phyloP scores from a whole-genome alignment of 2,888 invertebrate species.

The Agrochola lota region DNA sequence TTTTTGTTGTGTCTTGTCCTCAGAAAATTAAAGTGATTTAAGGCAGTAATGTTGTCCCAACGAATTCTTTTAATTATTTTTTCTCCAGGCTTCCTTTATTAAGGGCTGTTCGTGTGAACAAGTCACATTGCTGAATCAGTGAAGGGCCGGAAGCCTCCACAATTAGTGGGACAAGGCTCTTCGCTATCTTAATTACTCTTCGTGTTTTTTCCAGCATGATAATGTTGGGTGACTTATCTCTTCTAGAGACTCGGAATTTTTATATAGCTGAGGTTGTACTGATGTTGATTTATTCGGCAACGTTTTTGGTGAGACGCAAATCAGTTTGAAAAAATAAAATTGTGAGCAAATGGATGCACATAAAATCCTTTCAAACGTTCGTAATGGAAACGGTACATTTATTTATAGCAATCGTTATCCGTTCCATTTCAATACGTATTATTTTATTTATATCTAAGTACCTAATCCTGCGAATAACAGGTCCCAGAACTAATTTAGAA shows the following conservation, averaged over 20 bases:
- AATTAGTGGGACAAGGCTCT: constrained; percentile 52
- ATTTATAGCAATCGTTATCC: neutral
- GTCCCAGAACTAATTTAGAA: neutral
- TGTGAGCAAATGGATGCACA: constrained; percentile 13
- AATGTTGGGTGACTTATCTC: constrained; percentile 47
- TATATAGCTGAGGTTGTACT: constrained; percentile 4
- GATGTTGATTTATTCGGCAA: constrained; percentile 5
- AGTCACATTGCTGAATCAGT: constrained; percentile 61
- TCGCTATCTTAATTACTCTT: constrained; percentile 61
- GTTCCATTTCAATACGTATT: neutral
- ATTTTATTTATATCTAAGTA: neutral
- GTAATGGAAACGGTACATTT: neutral
- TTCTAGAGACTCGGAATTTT: constrained; percentile 5
- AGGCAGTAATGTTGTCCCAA: constrained; percentile 32
- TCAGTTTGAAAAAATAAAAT: neutral
- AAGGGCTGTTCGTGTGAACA: constrained; percentile 45
- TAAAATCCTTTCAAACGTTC: constrained; percentile 23
- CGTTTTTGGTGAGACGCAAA: neutral
- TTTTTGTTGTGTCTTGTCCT: neutral
- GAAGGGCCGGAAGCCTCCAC: constrained; percentile 45
- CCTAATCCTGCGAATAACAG: neutral
- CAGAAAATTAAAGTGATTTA: constrained; percentile 32
- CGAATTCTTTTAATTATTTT: constrained; percentile 45
- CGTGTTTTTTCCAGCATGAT: constrained; percentile 50
- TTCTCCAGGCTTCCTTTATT: constrained; percentile 26